Percentiles rank a stretch among this genome's conserved stretches.
Conservation (phyloP, 35 echinoderm and acorn worm species). For the Lytechinus variegatus region DNA sequence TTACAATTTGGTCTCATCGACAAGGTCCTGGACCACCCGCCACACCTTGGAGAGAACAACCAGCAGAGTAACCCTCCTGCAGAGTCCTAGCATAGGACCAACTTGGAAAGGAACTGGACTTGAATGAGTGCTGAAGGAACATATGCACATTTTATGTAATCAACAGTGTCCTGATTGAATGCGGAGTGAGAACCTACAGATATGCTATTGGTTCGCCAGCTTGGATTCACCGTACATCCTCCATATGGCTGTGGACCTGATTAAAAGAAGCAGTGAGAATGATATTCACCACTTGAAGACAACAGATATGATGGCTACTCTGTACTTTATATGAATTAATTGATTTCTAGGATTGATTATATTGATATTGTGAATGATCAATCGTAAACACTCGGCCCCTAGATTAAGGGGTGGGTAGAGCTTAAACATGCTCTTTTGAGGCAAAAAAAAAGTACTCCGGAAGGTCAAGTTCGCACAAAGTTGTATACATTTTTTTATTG, state of each 20-base stretch:
- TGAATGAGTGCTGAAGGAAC: background rate
- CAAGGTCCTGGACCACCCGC: conserved; percentile 93
- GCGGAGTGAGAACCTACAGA: background rate
- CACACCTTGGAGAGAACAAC: conserved; percentile 60
- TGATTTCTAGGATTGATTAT: too few relatives aligned
- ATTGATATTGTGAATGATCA: too few relatives aligned
- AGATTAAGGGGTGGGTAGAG: too few relatives aligned
- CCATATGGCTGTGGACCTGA: background rate
- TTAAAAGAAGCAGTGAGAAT: background rate
- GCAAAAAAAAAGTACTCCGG: too few relatives aligned
- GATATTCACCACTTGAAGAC: too few relatives aligned
- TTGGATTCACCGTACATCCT: background rate
- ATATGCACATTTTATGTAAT: background rate
- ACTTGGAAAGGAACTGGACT: background rate
- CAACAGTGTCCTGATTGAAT: background rate
- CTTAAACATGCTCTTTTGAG: too few relatives aligned
- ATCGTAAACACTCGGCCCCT: too few relatives aligned
- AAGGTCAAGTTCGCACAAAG: too few relatives aligned
- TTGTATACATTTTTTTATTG: too few relatives aligned
- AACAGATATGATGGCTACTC: too few relatives aligned
- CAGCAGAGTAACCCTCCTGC: background rate
- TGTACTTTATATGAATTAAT: too few relatives aligned
- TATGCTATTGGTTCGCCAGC: background rate
- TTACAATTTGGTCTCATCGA: conserved; percentile 92
- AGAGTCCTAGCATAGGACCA: background rate